Base-by-base conservation (phyloP, 2,113 vertebrate genomes). In the Phocoena phocoena region DNA sequence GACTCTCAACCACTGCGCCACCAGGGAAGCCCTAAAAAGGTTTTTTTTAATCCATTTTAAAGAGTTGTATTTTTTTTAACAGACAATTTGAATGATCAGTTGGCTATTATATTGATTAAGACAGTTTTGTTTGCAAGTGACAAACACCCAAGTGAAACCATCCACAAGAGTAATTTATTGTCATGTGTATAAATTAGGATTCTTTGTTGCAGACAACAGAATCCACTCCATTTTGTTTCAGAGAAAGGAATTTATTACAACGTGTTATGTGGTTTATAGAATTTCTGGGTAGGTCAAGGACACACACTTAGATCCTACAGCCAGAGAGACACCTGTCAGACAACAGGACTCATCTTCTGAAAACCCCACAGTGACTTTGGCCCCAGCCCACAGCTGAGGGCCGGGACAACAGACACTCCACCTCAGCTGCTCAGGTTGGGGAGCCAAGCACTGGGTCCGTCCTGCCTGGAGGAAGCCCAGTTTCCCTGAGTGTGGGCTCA, bases 31-130 rank as follows among this genome's bases (percentile, higher is more conserved):
- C n/a, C n/a, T n/a, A n/a, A n/a, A n/a, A n/a, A n/a, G n/a, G n/a
- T n/a, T n/a, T 62, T 20, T 20, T 71, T 85, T 31, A 23, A 25
- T 38, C 26, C 23, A 88, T 94, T 94, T 74, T 10, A 62, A 81
- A 85, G 74, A 85, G 74, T 79, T 79, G 47, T 23, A n/a, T 53
- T 15, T 50, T 31, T 90, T 67, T n/a, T 26, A 95, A 74, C 12
- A 74, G 79, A 65, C 12, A 79, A 17, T 76, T 58, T 63, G 41
- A 50, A 50, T 89, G 67, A 85, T 93, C 25, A 53, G 4, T 50
- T 87, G 63, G 47, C 36, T 36, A 50, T 33, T 33, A 6, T 36
- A 87, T 44, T 17, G 17, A 71, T 65, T 31, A 70, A 77, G n/a
- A 58, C 41, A 73, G 60, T 76, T 65, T 62, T 84, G 44, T 53